phyloP scores from a whole-genome alignment of 2,888 invertebrate genomes.

The Lasioglossum oenotherae region DNA sequence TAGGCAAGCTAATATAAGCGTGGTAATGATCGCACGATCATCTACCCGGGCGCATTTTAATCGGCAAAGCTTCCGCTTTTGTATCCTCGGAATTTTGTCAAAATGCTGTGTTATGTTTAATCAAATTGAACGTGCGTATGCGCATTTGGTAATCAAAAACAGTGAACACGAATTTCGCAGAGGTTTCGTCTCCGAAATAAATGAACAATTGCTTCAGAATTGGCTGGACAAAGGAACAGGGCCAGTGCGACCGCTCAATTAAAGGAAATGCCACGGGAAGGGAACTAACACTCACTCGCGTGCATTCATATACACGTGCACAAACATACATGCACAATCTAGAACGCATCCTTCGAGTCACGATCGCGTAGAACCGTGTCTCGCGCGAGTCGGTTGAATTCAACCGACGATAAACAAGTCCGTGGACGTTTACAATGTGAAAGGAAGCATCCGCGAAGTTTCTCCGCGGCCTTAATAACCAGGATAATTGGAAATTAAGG shows the following conservation, averaged over 20 bases:
- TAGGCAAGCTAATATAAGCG: too few relatives aligned
- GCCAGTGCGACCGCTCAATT: not conserved
- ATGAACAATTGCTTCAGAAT: not conserved
- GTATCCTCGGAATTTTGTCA: too few relatives aligned
- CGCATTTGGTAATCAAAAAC: too few relatives aligned
- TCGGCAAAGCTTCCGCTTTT: too few relatives aligned
- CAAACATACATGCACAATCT: not conserved
- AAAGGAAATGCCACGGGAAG: not conserved
- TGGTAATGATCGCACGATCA: too few relatives aligned
- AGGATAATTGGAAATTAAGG: constrained; percentile 64
- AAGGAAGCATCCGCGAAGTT: constrained; percentile 61
- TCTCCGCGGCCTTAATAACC: constrained; percentile 61
- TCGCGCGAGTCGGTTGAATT: constrained; percentile 38
- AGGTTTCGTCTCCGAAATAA: not conserved
- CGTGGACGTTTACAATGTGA: constrained; percentile 51
- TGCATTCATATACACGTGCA: not conserved
- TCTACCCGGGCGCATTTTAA: too few relatives aligned
- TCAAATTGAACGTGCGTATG: too few relatives aligned
- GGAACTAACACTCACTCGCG: too few relatives aligned
- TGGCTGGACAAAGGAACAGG: not conserved
- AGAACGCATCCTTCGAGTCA: constrained; percentile 19
- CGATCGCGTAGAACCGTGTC: constrained; percentile 35
- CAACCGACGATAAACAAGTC: constrained; percentile 54
- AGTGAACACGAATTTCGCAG: too few relatives aligned
- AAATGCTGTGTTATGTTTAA: too few relatives aligned